Conservation (phyloP, 2,888 invertebrate species). For the Callosobruchus maculatus region DNA sequence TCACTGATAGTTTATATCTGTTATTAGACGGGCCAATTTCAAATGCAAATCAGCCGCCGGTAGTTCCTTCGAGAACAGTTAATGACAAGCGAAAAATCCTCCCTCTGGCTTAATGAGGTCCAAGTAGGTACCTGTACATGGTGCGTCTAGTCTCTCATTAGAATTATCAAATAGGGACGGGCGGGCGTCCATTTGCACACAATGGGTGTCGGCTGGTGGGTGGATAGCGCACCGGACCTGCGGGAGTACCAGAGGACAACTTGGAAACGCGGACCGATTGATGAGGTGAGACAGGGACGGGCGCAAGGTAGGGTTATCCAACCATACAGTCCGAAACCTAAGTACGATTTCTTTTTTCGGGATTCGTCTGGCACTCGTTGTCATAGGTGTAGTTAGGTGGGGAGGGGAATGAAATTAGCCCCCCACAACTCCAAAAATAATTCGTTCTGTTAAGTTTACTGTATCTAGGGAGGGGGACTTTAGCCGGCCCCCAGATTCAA, state of each 20-base stretch:
- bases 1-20: background rate
- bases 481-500: no score
- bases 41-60: background rate
- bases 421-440: no score
- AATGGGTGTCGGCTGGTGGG: constrained; percentile 36
- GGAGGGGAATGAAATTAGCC: no score
- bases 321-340: no score
- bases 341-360: no score
- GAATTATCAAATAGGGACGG: background rate
- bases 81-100: background rate
- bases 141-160: background rate
- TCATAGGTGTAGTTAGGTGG: no score
- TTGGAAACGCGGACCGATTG: background rate
- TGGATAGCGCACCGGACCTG: constrained; percentile 14
- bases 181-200: constrained; percentile 37
- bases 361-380: no score
- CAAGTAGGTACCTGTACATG: background rate
- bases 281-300: background rate
- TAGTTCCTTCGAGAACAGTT: background rate
- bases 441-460: no score
- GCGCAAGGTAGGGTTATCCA: no score
- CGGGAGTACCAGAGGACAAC: constrained; percentile 15
- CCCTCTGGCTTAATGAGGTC: background rate
- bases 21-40: background rate
- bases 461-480: no score